A percentile compares a stretch with the other conserved stretches of the same genome.
Evolutionary conservation across 2,113 vertebrate species (phyloP).

Genomic region (Poeciliopsis retropinna): DNA sequence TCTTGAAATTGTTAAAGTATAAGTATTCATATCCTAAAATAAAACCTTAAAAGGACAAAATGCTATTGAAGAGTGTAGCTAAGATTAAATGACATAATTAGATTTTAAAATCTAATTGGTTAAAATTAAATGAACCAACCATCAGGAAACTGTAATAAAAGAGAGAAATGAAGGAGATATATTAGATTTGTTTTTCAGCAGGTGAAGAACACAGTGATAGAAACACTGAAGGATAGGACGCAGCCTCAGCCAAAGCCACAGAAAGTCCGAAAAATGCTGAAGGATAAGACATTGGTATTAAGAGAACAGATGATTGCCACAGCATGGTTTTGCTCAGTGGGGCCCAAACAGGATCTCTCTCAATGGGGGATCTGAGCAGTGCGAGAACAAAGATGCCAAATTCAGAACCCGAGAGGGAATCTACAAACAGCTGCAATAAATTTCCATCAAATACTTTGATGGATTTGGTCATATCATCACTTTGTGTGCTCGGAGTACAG

Average conservation of each 20-base stretch:
- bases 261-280: neutral
- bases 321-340: neutral
- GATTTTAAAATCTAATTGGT: neutral
- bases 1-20: neutral
- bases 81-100: neutral
- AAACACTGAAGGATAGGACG: neutral
- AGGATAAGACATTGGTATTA: neutral
- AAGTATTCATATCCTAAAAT: no score
- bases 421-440: neutral
- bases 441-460: neutral
- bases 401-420: neutral
- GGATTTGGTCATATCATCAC: neutral
- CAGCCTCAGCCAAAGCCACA: neutral
- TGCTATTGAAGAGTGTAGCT: neutral
- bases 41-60: neutral
- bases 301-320: neutral
- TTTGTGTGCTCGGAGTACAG: neutral
- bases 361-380: neutral
- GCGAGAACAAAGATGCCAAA: constrained; percentile 1
- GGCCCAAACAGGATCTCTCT: neutral
- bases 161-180: neutral
- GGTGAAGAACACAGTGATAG: neutral
- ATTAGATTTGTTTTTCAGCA: neutral
- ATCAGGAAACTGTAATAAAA: neutral
- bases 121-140: neutral